A percentile compares a stretch with the other conserved stretches of the same genome.
Evolutionary conservation across 2,888 invertebrate species (phyloP).

Genomic region (Lamproptera curius): DNA sequence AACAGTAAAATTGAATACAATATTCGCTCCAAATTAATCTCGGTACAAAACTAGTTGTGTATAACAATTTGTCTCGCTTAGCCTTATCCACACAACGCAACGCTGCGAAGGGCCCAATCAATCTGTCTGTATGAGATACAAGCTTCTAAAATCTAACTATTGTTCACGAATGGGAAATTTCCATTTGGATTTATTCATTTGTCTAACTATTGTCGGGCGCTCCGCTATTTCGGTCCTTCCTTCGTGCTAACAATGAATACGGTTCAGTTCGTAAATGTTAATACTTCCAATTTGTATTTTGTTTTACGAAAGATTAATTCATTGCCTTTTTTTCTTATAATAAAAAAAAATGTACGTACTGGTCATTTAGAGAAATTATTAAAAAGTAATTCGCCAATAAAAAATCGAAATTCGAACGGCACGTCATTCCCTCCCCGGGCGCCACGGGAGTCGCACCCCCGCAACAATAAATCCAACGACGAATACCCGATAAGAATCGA

Average conservation of each 20-base stretch:
- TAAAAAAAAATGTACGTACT: background rate
- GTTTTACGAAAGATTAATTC: too few relatives aligned
- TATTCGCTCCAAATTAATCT: too few relatives aligned
- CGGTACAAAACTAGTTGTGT: too few relatives aligned
- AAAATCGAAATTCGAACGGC: slow-evolving; percentile 36
- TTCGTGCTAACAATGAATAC: slow-evolving; percentile 6
- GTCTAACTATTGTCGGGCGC: slow-evolving; percentile 70
- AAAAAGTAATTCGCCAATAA: slow-evolving; percentile 23
- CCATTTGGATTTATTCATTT: slow-evolving; percentile 78
- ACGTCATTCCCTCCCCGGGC: slow-evolving; percentile 42
- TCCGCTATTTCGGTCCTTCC: slow-evolving; percentile 52
- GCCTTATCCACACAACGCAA: slow-evolving; percentile 49
- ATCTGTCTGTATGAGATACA: slow-evolving; percentile 76
- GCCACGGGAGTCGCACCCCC: slow-evolving; percentile 48
- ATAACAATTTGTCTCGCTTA: slow-evolving; percentile 17
- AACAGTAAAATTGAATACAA: too few relatives aligned
- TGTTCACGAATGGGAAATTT: slow-evolving; percentile 76
- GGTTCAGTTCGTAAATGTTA: slow-evolving; percentile 1
- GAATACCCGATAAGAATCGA: slow-evolving; percentile 72
- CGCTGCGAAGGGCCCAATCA: slow-evolving; percentile 67
- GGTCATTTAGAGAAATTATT: slow-evolving; percentile 12
- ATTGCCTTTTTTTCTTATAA: too few relatives aligned
- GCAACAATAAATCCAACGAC: slow-evolving; percentile 69
- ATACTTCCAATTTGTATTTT: background rate
- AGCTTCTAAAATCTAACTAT: slow-evolving; percentile 75